Conservation (phyloP, 2,113 vertebrate genomes). For the Oreochromis aureus region DNA sequence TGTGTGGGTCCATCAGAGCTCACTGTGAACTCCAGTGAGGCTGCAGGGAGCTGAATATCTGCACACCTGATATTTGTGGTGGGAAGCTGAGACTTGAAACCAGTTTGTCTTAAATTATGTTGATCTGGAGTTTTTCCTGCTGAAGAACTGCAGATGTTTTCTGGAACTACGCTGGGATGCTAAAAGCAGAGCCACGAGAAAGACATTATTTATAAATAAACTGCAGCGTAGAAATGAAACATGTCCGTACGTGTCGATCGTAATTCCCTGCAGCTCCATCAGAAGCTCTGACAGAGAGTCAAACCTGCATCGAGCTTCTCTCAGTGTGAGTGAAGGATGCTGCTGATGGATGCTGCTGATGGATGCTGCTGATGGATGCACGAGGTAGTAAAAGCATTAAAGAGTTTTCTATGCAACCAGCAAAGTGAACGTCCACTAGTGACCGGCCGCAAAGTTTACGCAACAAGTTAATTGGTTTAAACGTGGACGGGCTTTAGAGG, state of each 20-base stretch:
- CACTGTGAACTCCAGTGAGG: not conserved
- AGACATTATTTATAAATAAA: not conserved
- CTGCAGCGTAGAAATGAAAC: not conserved
- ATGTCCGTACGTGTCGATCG: not conserved
- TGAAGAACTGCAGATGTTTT: not conserved
- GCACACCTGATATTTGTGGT: not conserved
- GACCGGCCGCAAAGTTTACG: not conserved
- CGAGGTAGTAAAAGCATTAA: not conserved
- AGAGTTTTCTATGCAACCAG: not conserved
- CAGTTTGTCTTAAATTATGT: not conserved
- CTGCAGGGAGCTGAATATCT: not conserved
- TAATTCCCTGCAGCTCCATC: not conserved
- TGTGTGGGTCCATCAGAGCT: rapidly evolving
- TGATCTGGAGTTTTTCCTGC: not conserved
- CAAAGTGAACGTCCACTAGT: not conserved
- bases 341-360: not conserved
- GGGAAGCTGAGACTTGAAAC: not conserved
- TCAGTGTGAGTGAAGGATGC: not conserved
- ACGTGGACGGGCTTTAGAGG: not conserved
- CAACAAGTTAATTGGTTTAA: not conserved
- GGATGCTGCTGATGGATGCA: not conserved
- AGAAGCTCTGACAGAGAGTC: not conserved
- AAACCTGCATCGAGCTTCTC: not conserved
- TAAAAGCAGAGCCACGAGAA: not conserved
- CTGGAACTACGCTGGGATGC: not conserved